Base-by-base conservation (phyloP, 2,888 invertebrate species). In the Thysanoteuthis rhombus region DNA sequence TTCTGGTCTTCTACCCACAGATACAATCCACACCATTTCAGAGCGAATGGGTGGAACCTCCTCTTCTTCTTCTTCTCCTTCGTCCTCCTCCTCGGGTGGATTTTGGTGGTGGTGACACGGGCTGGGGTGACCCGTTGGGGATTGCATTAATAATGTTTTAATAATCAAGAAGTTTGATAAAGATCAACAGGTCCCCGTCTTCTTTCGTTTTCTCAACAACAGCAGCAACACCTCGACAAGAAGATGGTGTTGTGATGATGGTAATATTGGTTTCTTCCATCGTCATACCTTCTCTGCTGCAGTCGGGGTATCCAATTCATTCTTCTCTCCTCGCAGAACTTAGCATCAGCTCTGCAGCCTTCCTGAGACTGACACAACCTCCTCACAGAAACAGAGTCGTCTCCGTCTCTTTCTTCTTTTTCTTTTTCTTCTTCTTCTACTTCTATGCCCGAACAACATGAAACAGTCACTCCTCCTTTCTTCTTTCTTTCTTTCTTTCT, bases 1-100 rank as follows among this genome's bases (percentile, higher is more conserved):
- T 45, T 42, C 92, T 42, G 92, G 92, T 92, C 92, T 40, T 38
- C n/a, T 42, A n/a, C 92, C 92, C 12, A 92, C 92, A n/a, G 92
- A 92, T 22, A 92, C 92, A n/a, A 92, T 92, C 92, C 92, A 92
- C 92, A 92, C 92, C 92, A 92, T 92, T 40, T 92, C 92, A 40
- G 92, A 45, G 32, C 92, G 92, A 92, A 42, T 92, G 2, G 45
- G n/a, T 92, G 42, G n/a, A 36, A 75, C 36, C n/a, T 75, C 75
- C 6, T 19, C n/a, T 8, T n/a, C 75, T n/a, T 32, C 75, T 8
- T 1, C n/a, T 8, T n/a, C 75, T 0, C n/a, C 75, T n/a, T 75
- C 75, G 1, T n/a, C 75, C n/a, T 58, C 32, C 10, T 58, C 58
- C 32, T 75, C 75, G 6, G 75, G 75, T 75, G 12, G 75, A 75